Evolutionary conservation across 2,113 vertebrate genomes (phyloP).

Genomic region (Phylloscopus trochiloides): DNA sequence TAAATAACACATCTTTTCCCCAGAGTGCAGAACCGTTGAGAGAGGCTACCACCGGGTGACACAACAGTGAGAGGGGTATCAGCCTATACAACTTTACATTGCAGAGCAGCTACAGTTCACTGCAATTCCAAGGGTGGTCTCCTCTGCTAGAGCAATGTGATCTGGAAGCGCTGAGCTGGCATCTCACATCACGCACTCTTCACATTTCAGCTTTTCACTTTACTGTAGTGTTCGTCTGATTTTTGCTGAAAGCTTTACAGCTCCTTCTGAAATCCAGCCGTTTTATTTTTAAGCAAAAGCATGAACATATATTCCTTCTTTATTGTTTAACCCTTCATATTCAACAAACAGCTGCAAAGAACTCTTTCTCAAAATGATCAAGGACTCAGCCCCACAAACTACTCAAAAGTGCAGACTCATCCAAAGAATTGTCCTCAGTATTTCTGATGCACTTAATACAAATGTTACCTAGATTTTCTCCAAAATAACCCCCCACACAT

Average conservation of each 20-base stretch:
- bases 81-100: background rate
- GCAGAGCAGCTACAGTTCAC: background rate
- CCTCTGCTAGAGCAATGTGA: background rate
- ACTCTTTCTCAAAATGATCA: background rate
- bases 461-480: background rate
- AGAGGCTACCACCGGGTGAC: background rate
- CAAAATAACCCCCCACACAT: background rate
- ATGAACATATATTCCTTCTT: background rate
- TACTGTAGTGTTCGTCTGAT: background rate
- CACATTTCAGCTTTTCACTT: conserved; percentile 38
- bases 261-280: background rate
- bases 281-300: background rate
- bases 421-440: background rate
- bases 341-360: background rate
- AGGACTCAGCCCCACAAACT: background rate
- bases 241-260: conserved; percentile 6
- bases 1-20: background rate
- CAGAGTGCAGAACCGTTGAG: background rate
- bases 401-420: background rate
- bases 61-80: background rate
- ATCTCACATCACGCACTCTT: background rate
- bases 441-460: background rate
- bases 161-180: conserved; percentile 7
- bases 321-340: background rate
- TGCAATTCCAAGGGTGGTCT: background rate